Evolutionary conservation across 2,888 invertebrate genomes (phyloP), one percentile per base, ranked within the genome.

Genomic region (Galerucella nymphaeae): DNA sequence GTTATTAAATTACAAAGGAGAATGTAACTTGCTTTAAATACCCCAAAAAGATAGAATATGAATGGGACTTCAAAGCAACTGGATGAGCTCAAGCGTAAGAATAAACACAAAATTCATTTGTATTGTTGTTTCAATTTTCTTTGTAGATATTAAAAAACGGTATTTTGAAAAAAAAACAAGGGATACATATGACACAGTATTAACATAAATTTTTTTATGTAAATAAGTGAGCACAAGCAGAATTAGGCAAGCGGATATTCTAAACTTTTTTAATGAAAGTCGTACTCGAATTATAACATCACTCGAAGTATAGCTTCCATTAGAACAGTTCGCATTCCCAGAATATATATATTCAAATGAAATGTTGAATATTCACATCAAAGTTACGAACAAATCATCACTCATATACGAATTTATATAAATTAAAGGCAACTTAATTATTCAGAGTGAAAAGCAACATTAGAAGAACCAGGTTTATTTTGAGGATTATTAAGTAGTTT

Each of bases 291-390:
- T 70, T 70, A 64, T 70, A 64, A 70, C 70, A 57, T 66, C 66
- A 70, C 57, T 70, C 70, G 70, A 70, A 70, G 70, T 70, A 70
- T 61, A 57, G 45, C 70, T 70, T 70, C 70, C 70, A 70, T 70
- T 70, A 70, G 64, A 70, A 64, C 70, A 69, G 55, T 69, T 69
- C 69, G 63, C 63, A n/a, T 64, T 70, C 9, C 70, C 63, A 30
- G 63, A 42, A 62, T 62, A 70, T 70, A 70, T 70, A 70, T 69
- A 69, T 70, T 70, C 70, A 70, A 70, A 70, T 70, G 57, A 70
- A 70, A 70, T 70, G 70, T 48, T 63, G 70, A 70, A 70, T 70
- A 70, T 70, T 70, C 70, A 70, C 70, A 70, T 70, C 63, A 64
- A 70, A 70, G 70, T 70, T 64, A 63, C 63, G 70, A 70, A 70